Evolutionary conservation across 2,113 vertebrate genomes (phyloP).

Genomic region (Cyanocitta stelleri): DNA sequence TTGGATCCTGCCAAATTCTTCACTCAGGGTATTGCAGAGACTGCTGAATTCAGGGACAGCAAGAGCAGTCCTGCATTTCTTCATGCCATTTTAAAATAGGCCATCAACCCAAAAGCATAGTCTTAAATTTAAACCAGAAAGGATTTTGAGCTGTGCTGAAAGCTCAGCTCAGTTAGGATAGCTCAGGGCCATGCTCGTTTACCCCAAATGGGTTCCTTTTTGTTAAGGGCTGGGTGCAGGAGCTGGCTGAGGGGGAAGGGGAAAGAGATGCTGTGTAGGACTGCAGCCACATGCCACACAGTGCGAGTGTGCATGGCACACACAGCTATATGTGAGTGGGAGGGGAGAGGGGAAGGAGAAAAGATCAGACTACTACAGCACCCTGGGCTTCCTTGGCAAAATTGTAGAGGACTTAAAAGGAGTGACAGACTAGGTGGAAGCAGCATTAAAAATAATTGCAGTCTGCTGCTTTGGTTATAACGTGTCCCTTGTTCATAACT

Average conservation of each 20-base stretch:
- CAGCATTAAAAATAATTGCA: neutral
- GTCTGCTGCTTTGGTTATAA: conserved; percentile 3
- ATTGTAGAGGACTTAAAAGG: neutral
- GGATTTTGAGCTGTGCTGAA: neutral
- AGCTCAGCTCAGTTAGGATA: neutral
- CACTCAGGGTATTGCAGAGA: neutral
- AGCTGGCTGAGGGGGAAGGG: neutral
- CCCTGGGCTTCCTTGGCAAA: neutral
- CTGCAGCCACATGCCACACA: neutral
- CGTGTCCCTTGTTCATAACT: neutral
- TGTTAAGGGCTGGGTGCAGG: neutral
- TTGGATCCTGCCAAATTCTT: neutral
- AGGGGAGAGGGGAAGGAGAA: neutral
- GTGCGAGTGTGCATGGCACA: neutral
- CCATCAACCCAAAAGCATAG: neutral
- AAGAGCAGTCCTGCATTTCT: neutral
- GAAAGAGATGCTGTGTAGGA: fast-evolving
- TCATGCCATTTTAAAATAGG: neutral
- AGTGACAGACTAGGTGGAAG: neutral
- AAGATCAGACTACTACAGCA: neutral
- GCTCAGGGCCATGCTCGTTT: neutral
- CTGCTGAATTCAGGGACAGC: neutral
- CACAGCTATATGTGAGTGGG: neutral
- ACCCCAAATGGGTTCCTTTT: neutral
- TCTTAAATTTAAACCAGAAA: neutral